Percentiles rank a stretch among this genome's conserved stretches.
Evolutionary conservation across 2,113 vertebrate genomes (phyloP).

Genomic region (Vireo altiloquus): DNA sequence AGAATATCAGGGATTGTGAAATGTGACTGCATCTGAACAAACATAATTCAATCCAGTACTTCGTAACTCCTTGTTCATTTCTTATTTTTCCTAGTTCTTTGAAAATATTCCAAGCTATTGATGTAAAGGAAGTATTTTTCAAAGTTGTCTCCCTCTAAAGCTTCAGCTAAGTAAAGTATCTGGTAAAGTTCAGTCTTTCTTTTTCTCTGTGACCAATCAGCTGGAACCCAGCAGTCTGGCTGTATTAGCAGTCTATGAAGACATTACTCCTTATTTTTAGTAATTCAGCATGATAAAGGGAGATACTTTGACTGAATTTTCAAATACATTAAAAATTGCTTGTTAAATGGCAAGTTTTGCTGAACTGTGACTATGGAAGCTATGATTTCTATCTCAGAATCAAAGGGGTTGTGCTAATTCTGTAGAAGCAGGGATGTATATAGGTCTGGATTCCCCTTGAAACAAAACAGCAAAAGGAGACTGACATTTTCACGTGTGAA

Average conservation of each 20-base stretch:
- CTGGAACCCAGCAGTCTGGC: not conserved
- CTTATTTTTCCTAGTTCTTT: not conserved
- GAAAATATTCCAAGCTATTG: conserved; percentile 24
- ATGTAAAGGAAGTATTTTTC: not conserved
- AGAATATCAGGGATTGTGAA: not conserved
- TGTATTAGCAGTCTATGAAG: not conserved
- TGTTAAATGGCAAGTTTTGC: not conserved
- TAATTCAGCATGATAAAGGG: not conserved
- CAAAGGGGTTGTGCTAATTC: not conserved
- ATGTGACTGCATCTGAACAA: not conserved
- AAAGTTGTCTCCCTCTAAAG: not conserved
- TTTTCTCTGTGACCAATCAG: not conserved
- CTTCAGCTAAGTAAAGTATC: not conserved
- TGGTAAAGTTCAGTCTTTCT: not conserved
- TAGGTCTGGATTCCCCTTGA: not conserved
- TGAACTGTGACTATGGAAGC: not conserved
- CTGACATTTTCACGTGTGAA: not conserved
- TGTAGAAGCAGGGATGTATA: not conserved
- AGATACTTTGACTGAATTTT: not conserved
- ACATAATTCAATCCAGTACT: not conserved
- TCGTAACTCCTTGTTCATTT: not conserved
- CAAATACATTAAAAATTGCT: not conserved
- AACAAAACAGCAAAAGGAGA: not conserved
- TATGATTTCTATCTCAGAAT: not conserved
- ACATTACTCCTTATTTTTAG: not conserved